phyloP scores from a whole-genome alignment of 2,888 invertebrate species.

The Acholoe squamosa region DNA sequence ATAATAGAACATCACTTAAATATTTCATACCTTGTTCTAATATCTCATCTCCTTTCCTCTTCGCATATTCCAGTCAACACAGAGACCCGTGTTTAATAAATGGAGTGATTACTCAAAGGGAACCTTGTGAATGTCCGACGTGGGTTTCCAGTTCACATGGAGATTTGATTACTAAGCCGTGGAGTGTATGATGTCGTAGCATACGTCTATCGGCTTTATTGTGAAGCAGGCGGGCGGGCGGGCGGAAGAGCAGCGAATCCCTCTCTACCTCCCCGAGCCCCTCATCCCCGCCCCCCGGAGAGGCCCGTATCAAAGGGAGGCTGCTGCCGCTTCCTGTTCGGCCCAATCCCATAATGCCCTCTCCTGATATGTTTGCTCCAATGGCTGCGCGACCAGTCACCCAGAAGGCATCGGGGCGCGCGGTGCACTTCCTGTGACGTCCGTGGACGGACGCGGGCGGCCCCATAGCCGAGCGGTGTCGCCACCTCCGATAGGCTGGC shows the following conservation, averaged over 20 bases:
- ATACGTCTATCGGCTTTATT: neutral
- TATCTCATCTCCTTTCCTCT: too few relatives aligned
- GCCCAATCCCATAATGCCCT: slow-evolving; percentile 55
- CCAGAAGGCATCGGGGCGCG: slow-evolving; percentile 39
- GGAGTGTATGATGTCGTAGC: neutral
- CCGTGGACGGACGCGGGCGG: neutral
- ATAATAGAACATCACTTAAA: too few relatives aligned
- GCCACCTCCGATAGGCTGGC: neutral
- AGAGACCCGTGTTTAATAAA: too few relatives aligned
- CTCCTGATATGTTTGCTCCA: slow-evolving; percentile 46
- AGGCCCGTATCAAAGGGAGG: slow-evolving; percentile 16
- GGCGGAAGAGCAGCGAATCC: too few relatives aligned
- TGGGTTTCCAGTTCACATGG: too few relatives aligned
- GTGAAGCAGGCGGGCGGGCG: neutral
- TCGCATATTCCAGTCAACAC: too few relatives aligned
- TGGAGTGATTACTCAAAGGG: too few relatives aligned
- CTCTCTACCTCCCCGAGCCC: too few relatives aligned
- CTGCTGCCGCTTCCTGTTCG: slow-evolving; percentile 13
- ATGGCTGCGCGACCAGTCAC: slow-evolving; percentile 21
- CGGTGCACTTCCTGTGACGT: slow-evolving; percentile 18
- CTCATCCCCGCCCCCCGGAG: neutral
- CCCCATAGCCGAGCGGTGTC: slow-evolving; percentile 31
- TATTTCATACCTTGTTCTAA: too few relatives aligned
- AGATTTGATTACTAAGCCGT: neutral
- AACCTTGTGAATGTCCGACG: too few relatives aligned